phyloP scores from a whole-genome alignment of 2,113 vertebrate genomes.

The Seriola rivoliana region DNA sequence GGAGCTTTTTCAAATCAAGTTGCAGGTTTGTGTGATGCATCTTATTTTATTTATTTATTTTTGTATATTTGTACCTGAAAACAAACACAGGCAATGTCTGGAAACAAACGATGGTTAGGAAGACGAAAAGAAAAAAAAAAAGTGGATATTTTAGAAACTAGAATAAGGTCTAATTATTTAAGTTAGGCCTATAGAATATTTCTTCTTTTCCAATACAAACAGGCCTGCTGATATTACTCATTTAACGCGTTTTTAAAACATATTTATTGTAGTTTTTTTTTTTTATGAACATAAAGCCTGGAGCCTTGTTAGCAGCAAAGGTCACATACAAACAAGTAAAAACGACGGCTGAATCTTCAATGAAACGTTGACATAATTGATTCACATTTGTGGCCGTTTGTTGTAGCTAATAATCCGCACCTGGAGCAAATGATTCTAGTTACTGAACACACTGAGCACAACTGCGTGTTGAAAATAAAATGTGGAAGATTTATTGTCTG shows the following conservation, averaged over 20 bases:
- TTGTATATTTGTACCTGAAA: not conserved
- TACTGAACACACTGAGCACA: too few species aligned
- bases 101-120: not conserved
- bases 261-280: not conserved
- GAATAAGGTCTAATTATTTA: not conserved
- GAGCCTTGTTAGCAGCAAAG: too few species aligned
- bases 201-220: not conserved
- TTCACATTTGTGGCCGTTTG: not conserved
- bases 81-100: not conserved
- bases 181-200: not conserved
- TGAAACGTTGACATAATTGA: too few species aligned
- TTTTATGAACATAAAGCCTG: too few species aligned
- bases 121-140: fast-evolving
- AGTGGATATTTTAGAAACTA: too few species aligned
- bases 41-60: not conserved
- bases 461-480: not conserved
- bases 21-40: not conserved
- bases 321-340: too few species aligned
- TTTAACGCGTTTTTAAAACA: not conserved
- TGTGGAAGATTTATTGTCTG: not conserved
- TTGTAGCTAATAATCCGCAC: not conserved
- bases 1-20: not conserved
- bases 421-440: not conserved
- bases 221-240: not conserved
- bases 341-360: not conserved